phyloP scores from a whole-genome alignment of 2,888 invertebrate species.

The Doris montereyensis region DNA sequence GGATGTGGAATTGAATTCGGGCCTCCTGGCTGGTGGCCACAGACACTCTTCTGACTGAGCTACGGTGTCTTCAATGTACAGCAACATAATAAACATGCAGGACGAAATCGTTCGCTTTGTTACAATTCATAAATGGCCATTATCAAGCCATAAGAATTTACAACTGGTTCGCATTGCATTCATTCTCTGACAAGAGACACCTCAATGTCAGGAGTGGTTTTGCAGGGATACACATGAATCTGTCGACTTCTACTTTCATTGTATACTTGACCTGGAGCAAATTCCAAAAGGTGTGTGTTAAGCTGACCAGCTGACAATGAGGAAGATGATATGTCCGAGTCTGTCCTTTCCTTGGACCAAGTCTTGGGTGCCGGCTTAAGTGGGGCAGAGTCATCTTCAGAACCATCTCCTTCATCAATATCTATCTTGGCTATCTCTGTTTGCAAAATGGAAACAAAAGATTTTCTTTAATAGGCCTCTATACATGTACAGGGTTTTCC shows the following conservation, averaged over 20 bases:
- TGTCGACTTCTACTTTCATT: slow-evolving; percentile 93
- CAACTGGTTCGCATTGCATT: too few species aligned
- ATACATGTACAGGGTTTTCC: too few species aligned
- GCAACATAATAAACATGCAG: too few species aligned
- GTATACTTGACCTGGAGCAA: slow-evolving; percentile 89
- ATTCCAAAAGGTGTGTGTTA: slow-evolving; percentile 69
- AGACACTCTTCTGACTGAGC: too few species aligned
- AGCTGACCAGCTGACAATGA: slow-evolving; percentile 4
- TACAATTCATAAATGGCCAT: too few species aligned
- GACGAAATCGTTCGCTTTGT: too few species aligned
- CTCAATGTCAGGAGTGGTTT: slow-evolving; percentile 43
- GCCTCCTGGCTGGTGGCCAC: too few species aligned
- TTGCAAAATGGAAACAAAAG: neutral
- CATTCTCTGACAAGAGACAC: slow-evolving; percentile 36
- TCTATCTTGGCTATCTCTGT: neutral
- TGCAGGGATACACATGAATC: slow-evolving; percentile 84
- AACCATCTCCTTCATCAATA: slow-evolving; percentile 83
- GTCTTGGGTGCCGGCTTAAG: neutral
- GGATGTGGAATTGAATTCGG: too few species aligned
- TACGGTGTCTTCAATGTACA: too few species aligned
- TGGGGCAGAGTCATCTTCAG: slow-evolving; percentile 71
- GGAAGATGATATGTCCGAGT: slow-evolving; percentile 14
- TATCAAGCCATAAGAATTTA: too few species aligned
- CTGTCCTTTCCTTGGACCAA: neutral
- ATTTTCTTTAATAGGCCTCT: too few species aligned